A percentile compares a stretch with the other conserved stretches of the same genome.
Conservation (phyloP, 2,113 vertebrate species). For the Tragelaphus strepsiceros region DNA sequence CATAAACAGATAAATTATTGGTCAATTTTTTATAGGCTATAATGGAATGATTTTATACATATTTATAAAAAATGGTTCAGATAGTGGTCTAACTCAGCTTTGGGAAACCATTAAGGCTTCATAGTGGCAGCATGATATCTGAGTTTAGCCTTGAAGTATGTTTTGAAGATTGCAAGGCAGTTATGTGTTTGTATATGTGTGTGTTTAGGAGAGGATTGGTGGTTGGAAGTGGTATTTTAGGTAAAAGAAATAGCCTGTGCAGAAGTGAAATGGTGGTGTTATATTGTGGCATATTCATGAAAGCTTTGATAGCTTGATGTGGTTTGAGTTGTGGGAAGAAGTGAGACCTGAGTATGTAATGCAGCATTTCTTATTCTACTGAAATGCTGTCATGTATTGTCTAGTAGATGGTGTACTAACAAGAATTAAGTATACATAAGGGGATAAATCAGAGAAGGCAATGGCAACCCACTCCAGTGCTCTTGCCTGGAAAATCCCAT, state of each 20-base stretch:
- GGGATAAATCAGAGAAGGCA: not conserved
- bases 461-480: not conserved
- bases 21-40: not conserved
- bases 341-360: not conserved
- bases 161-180: not conserved
- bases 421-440: not conserved
- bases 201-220: not conserved
- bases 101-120: not conserved
- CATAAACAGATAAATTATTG: not conserved
- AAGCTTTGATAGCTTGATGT: not conserved
- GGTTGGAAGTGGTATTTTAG: not conserved
- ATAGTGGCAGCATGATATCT: not conserved
- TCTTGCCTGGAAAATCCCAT: too few species aligned
- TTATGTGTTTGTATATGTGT: not conserved
- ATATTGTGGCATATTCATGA: not conserved
- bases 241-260: not conserved
- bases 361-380: not conserved
- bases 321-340: not conserved
- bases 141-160: not conserved
- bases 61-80: not conserved
- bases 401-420: not conserved
- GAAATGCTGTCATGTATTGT: not conserved
- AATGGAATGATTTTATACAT: not conserved
- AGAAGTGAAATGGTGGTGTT: not conserved
- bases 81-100: not conserved